phyloP scores from a whole-genome alignment of 92 coral and sea anemone genomes.

The Zoanthus gigantus region DNA sequence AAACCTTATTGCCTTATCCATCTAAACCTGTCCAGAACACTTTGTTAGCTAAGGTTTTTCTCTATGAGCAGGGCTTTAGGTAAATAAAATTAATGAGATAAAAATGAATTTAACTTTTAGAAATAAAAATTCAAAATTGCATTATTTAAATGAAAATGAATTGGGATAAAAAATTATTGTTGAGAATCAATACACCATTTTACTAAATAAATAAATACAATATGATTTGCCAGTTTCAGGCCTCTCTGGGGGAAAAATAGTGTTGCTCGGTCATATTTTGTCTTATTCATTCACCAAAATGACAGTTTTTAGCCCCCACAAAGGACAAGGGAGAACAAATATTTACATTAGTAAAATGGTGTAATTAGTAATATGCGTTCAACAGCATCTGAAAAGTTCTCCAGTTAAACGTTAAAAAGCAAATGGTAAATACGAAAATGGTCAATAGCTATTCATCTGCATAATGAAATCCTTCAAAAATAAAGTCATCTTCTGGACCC shows the following conservation, averaged over 20 bases:
- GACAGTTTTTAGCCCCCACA: background rate
- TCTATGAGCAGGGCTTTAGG: slow-evolving; percentile 3
- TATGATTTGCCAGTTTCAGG: background rate
- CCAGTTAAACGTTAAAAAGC: background rate
- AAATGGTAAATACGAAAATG: background rate
- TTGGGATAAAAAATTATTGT: background rate
- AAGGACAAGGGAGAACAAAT: background rate
- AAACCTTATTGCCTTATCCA: background rate
- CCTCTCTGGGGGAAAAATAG: no score
- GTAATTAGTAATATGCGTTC: background rate
- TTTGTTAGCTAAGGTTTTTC: slow-evolving; percentile 5
- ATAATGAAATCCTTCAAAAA: slow-evolving; percentile 49
- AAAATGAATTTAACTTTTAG: background rate
- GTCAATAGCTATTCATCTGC: slow-evolving; percentile 44
- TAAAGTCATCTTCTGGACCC: slow-evolving; percentile 40
- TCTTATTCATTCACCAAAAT: background rate
- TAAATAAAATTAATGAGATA: slow-evolving; percentile 5
- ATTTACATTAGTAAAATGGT: background rate
- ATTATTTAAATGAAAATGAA: background rate
- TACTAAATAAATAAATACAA: background rate
- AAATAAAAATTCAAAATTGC: background rate
- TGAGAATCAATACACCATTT: slow-evolving; percentile 2
- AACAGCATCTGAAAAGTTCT: slow-evolving; percentile 6
- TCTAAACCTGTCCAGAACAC: background rate
- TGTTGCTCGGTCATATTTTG: background rate